Conservation (phyloP, 2,888 invertebrate genomes). For the Ypsolopha scabrella region DNA sequence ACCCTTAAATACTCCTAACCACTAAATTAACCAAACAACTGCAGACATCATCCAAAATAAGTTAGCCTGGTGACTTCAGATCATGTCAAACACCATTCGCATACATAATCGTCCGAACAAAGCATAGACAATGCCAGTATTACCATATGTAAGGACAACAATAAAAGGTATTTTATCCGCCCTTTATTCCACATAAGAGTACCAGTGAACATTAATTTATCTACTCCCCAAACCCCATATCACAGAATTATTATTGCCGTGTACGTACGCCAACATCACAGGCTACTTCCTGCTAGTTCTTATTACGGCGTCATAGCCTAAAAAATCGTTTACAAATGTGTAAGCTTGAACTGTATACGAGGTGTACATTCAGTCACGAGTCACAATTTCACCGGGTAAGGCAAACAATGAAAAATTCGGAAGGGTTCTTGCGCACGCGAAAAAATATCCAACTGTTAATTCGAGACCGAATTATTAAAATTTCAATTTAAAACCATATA, state of each 20-base stretch:
- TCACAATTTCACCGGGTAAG: slow-evolving; percentile 20
- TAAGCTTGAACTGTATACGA: no score
- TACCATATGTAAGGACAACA: no score
- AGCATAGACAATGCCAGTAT: no score
- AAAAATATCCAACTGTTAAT: slow-evolving; percentile 8
- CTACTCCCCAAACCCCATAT: slow-evolving; percentile 9
- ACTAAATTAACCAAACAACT: no score
- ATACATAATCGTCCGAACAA: no score
- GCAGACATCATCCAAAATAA: no score
- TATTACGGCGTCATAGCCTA: no score
- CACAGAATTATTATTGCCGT: slow-evolving; percentile 25
- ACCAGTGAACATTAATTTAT: not conserved
- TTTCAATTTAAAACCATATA: not conserved
- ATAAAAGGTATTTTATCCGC: not conserved
- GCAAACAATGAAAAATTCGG: slow-evolving; percentile 54
- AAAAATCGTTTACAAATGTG: no score
- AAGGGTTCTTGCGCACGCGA: slow-evolving; percentile 25
- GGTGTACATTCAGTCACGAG: slow-evolving; percentile 15
- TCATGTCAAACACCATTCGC: no score
- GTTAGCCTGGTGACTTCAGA: no score
- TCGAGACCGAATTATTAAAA: not conserved
- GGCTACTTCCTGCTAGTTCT: no score
- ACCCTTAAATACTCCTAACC: no score
- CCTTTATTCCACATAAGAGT: not conserved
- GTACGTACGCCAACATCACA: slow-evolving; percentile 7